These are phyloP conservation scores for Oncorhynchus mykiss DNA, from an alignment of 2,113 vertebrate species.

Conservation along the genomic window DNA sequence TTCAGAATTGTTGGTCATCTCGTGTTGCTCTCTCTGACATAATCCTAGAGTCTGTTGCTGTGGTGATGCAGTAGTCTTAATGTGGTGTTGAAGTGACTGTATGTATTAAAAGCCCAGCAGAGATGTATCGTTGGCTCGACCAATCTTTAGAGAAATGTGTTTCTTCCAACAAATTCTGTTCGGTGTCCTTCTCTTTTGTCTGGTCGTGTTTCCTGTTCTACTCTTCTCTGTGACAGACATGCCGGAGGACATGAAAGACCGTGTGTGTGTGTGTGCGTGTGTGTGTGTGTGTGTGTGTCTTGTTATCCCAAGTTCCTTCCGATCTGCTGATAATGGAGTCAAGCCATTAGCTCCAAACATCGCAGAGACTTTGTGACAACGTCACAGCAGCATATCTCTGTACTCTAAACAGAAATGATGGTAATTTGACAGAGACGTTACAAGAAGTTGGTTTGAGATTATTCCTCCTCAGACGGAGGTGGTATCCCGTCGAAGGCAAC, in stretches of 20 bases:
- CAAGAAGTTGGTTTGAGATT: slow-evolving; percentile 33
- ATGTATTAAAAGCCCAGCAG: slow-evolving; percentile 54
- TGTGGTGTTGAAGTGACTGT: slow-evolving; percentile 62
- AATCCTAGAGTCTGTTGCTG: slow-evolving; percentile 65
- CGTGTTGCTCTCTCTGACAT: slow-evolving; percentile 51
- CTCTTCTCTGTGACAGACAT: not conserved
- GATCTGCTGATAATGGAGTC: slow-evolving; percentile 8
- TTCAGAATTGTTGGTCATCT: slow-evolving; percentile 44
- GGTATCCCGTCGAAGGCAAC: slow-evolving; percentile 36
- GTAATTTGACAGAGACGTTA: slow-evolving; percentile 30
- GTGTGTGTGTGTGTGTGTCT: slow-evolving; percentile 13
- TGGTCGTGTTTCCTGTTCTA: not conserved
- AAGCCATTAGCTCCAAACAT: slow-evolving; percentile 33
- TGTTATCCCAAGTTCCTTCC: slow-evolving; percentile 10
- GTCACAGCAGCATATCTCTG: slow-evolving; percentile 51
- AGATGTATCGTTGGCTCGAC: slow-evolving; percentile 25
- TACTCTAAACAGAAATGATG: slow-evolving; percentile 11
- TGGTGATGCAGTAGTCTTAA: slow-evolving; percentile 63
- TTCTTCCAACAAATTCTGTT: not conserved
- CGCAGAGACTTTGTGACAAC: slow-evolving; percentile 36
- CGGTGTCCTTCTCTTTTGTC: not conserved
- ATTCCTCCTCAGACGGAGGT: slow-evolving; percentile 6
- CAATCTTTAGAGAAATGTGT: slow-evolving; percentile 39
- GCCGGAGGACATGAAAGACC: not conserved
- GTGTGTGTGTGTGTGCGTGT: not conserved